A percentile compares a stretch with the other conserved stretches of the same genome.
Evolutionary conservation across 2,113 vertebrate species (phyloP).

Genomic region (Pardalotus punctatus): DNA sequence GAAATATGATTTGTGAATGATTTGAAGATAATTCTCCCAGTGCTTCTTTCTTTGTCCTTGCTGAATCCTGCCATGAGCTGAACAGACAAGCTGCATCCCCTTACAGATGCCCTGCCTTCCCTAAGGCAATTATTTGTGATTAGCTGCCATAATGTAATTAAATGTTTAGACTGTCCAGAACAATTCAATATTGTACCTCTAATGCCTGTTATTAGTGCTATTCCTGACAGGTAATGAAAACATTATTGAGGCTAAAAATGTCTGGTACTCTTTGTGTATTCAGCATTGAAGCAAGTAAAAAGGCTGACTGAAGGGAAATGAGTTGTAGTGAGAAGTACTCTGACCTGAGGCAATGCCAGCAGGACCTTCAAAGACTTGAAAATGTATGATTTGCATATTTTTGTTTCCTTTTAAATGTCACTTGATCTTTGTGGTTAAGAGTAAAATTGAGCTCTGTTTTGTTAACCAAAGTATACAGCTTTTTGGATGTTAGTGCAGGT

Average conservation of each 20-base stretch:
- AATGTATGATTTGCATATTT: constrained; percentile 6
- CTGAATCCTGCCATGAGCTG: background rate
- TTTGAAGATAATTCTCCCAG: background rate
- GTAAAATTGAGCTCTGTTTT: background rate
- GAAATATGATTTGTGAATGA: background rate
- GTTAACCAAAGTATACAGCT: background rate
- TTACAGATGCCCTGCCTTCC: background rate
- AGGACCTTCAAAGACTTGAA: constrained; percentile 21
- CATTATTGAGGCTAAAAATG: background rate
- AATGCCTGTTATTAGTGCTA: background rate
- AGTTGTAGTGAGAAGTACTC: background rate
- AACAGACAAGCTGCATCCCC: background rate
- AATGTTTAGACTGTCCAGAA: background rate
- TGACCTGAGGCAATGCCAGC: background rate
- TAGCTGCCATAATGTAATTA: background rate
- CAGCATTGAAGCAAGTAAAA: background rate
- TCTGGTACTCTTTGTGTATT: background rate
- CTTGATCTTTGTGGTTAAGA: constrained; percentile 2
- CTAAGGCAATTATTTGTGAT: background rate
- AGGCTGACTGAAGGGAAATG: constrained; percentile 3
- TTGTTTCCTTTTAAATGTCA: constrained; percentile 10
- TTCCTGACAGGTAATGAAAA: constrained; percentile 3
- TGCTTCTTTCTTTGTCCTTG: background rate
- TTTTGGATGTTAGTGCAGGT: background rate
- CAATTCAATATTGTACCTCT: background rate